Evolutionary conservation across 2,888 invertebrate species (phyloP).

Genomic region (Operophtera brumata): DNA sequence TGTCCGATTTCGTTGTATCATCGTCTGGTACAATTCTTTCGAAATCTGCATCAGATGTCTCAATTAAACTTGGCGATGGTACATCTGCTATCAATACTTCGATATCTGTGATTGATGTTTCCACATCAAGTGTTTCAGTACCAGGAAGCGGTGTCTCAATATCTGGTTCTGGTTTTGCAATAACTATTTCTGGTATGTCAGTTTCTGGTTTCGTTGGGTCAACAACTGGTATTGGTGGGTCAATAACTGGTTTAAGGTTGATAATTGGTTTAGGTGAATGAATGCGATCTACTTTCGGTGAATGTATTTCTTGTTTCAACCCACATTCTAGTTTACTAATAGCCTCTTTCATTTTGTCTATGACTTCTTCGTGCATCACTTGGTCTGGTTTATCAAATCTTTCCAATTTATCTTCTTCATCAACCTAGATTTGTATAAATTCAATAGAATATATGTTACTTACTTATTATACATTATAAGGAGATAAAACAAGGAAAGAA

Average conservation of each 20-base stretch:
- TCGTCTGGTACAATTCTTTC: constrained; percentile 10
- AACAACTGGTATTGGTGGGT: constrained; percentile 12
- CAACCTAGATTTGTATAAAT: constrained; percentile 44
- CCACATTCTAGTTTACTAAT: constrained; percentile 68
- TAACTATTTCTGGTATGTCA: neutral
- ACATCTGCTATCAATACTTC: constrained; percentile 21
- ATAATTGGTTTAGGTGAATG: constrained; percentile 15
- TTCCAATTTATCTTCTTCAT: constrained; percentile 62
- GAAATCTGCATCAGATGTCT: constrained; percentile 10
- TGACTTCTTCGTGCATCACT: constrained; percentile 57
- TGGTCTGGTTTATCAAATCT: constrained; percentile 62
- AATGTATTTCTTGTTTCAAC: constrained; percentile 38
- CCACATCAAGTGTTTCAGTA: neutral
- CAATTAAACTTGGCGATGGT: constrained; percentile 17
- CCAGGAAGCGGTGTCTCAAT: neutral
- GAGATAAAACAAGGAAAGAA: constrained; percentile 14
- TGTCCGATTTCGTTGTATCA: constrained; percentile 23
- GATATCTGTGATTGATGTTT: constrained; percentile 9
- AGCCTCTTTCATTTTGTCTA: constrained; percentile 68
- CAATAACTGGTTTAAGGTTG: neutral
- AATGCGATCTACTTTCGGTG: constrained; percentile 19
- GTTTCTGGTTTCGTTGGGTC: constrained; percentile 1
- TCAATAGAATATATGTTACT: constrained; percentile 15
- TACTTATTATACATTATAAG: constrained; percentile 7
- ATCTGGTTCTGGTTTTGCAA: constrained; percentile 1